phyloP scores from a whole-genome alignment of 2,113 vertebrate species.

The Vulpes ferrilata region DNA sequence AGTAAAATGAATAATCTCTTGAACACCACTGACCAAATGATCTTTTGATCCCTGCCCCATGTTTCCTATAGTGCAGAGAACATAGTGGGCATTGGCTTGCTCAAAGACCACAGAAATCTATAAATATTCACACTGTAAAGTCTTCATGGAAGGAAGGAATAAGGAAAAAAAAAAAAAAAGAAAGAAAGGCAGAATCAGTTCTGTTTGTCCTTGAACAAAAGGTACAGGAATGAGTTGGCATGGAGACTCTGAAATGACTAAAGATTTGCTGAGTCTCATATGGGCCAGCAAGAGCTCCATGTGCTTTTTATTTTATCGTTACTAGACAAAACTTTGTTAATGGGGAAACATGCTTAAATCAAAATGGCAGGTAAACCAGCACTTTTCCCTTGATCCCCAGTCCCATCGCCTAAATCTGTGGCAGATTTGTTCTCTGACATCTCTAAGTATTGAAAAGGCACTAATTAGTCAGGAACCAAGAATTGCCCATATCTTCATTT shows the following conservation, averaged over 20 bases:
- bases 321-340: neutral
- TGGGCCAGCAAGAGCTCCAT: neutral
- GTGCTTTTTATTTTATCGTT: neutral
- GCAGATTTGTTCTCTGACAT: neutral
- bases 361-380: neutral
- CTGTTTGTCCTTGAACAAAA: slow-evolving; percentile 26
- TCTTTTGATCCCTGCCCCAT: neutral
- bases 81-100: neutral
- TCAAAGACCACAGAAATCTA: neutral
- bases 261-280: neutral
- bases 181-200: neutral
- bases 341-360: neutral
- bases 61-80: neutral
- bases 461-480: neutral
- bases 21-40: neutral
- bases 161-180: neutral
- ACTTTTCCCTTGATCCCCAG: neutral
- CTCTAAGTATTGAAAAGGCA: neutral
- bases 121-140: neutral
- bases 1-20: neutral
- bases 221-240: neutral
- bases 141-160: slow-evolving; percentile 4
- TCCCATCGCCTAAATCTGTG: neutral
- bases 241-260: neutral
- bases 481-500: neutral